phyloP scores from a whole-genome alignment of 1,140 invertebrate species.

The Rhyzopertha dominica region DNA sequence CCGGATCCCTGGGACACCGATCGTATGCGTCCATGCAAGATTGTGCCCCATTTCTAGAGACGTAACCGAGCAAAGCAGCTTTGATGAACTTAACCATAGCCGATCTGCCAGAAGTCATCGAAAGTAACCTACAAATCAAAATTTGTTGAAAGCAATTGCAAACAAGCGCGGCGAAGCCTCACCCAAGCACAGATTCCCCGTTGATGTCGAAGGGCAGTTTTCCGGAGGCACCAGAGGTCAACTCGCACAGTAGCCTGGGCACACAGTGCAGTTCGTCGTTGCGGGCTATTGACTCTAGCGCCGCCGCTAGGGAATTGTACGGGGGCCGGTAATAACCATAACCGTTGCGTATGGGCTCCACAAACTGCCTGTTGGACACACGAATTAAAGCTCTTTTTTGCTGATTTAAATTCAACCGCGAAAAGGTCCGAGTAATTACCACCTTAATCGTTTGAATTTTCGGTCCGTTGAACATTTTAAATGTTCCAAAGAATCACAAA shows the following conservation, averaged over 20 bases:
- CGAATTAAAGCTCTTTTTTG: too few relatives aligned
- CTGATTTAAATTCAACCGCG: too few relatives aligned
- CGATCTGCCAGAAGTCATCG: neutral
- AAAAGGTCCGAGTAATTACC: too few relatives aligned
- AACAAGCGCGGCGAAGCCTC: constrained; percentile 46
- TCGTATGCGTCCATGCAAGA: constrained; percentile 63
- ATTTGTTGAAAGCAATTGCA: constrained; percentile 41
- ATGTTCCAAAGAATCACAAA: too few relatives aligned
- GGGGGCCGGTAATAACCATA: too few relatives aligned
- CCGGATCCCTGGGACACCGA: constrained; percentile 65
- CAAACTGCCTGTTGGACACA: too few relatives aligned
- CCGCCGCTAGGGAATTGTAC: constrained; percentile 50
- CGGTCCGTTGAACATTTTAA: too few relatives aligned
- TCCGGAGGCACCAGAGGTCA: constrained; percentile 59
- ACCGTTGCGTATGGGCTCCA: too few relatives aligned
- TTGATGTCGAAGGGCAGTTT: constrained; percentile 53
- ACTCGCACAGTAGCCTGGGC: constrained; percentile 69
- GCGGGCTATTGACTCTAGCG: constrained; percentile 63
- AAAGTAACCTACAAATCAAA: neutral
- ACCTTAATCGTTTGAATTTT: too few relatives aligned
- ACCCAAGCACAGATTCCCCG: constrained; percentile 63
- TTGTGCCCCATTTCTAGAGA: constrained; percentile 54
- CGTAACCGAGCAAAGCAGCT: constrained; percentile 66
- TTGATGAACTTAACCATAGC: constrained; percentile 34
- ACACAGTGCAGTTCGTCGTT: constrained; percentile 75